A percentile compares a stretch with the other conserved stretches of the same genome.
These are phyloP conservation scores for Mythimna pallens DNA, from an alignment of 2,888 invertebrate genomes.

Conservation along the genomic window DNA sequence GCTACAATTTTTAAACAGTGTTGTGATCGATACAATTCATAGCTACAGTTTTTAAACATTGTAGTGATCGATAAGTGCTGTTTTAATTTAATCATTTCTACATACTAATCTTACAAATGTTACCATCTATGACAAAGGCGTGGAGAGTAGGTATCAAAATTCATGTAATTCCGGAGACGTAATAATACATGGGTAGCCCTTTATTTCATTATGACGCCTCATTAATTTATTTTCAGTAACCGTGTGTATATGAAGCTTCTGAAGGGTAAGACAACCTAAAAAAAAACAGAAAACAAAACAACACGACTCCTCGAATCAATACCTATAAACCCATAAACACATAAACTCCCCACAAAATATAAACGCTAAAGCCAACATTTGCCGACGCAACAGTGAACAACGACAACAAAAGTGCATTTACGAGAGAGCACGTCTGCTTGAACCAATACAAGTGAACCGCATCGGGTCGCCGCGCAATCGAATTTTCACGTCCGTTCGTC, in stretches of 20 bases:
- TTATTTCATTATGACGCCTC: background rate
- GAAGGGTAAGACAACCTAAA: background rate
- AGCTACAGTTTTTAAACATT: too few relatives aligned
- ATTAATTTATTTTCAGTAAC: background rate
- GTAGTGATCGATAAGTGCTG: too few relatives aligned
- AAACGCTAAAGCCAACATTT: conserved; percentile 64
- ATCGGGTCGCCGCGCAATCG: conserved; percentile 70
- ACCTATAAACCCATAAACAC: conserved; percentile 59
- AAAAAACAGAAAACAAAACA: conserved; percentile 19
- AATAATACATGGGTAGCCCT: too few relatives aligned
- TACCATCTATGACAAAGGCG: too few relatives aligned
- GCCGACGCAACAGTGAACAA: conserved; percentile 70
- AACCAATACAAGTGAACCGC: conserved; percentile 67
- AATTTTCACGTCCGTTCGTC: conserved; percentile 68
- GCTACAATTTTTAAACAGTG: too few relatives aligned
- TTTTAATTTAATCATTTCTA: too few relatives aligned
- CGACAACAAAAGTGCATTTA: conserved; percentile 75
- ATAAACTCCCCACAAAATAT: conserved; percentile 58
- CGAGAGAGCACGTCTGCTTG: conserved; percentile 63
- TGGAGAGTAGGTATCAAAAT: too few relatives aligned
- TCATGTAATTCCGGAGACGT: too few relatives aligned
- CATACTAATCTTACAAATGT: too few relatives aligned
- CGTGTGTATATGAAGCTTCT: too few relatives aligned
- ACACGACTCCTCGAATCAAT: conserved; percentile 44
- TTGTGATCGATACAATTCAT: too few relatives aligned